These are phyloP conservation scores for Phylloscopus trochiloides DNA, from an alignment of 2,113 vertebrate genomes.

Conservation along the genomic window DNA sequence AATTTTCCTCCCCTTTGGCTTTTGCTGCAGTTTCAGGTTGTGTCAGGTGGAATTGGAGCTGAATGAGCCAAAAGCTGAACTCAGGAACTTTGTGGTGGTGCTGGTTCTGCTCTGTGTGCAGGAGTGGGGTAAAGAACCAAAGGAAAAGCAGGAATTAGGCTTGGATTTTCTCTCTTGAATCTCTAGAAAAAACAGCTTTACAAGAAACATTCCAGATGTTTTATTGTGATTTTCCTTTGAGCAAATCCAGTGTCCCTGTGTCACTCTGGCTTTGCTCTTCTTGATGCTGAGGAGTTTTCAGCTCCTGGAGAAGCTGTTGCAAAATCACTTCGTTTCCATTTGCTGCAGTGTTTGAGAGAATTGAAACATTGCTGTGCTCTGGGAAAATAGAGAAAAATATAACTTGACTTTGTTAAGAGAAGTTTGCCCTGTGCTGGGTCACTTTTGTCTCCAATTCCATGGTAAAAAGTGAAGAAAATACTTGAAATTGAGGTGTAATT, in stretches of 20 bases:
- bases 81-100: rapidly evolving
- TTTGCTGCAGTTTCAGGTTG: neutral
- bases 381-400: rapidly evolving
- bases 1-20: neutral
- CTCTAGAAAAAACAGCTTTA: neutral
- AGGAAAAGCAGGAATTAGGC: neutral
- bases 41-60: neutral
- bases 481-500: neutral
- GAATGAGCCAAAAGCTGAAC: neutral
- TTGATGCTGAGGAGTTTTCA: neutral
- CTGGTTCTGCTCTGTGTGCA: neutral
- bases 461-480: neutral
- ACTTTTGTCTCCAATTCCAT: neutral
- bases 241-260: neutral
- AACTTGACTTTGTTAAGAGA: neutral
- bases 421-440: neutral
- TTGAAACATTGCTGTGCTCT: neutral
- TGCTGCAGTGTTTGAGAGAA: neutral
- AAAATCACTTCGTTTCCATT: neutral
- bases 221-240: neutral
- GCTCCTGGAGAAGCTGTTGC: neutral
- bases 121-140: neutral
- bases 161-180: neutral
- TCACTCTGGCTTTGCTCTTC: neutral
- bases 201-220: neutral